Evolutionary conservation across 2,888 invertebrate genomes (phyloP).

Genomic region (Eristalis arbustorum): DNA sequence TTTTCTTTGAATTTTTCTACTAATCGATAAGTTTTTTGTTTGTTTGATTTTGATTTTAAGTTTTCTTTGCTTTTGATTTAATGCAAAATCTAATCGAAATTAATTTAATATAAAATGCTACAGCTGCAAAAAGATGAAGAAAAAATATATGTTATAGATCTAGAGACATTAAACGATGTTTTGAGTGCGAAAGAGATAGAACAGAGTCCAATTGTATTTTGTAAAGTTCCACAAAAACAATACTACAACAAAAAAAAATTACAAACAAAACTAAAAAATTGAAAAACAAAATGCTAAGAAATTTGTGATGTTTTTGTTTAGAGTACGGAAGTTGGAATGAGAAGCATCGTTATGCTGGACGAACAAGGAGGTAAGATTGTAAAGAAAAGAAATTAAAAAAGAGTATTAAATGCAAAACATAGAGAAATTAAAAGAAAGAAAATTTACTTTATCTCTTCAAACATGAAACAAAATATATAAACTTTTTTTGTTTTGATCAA

Average conservation of each 20-base stretch:
- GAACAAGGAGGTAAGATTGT: conserved; percentile 99
- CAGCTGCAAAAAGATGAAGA: conserved; percentile 54
- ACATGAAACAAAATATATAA: neutral
- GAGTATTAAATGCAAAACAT: conserved; percentile 50
- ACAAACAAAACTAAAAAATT: conserved; percentile 44
- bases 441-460: conserved; percentile 6
- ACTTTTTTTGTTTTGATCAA: conserved; percentile 15
- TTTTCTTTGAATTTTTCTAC: conserved; percentile 25
- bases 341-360: conserved; percentile 99
- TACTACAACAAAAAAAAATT: conserved; percentile 52
- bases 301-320: conserved; percentile 86
- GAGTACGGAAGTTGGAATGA: conserved; percentile 99
- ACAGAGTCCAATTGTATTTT: conserved; percentile 51
- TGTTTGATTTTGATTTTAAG: conserved; percentile 43
- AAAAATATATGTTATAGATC: conserved; percentile 26
- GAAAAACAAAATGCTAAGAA: conserved; percentile 72
- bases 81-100: conserved; percentile 73
- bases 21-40: conserved; percentile 46
- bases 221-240: conserved; percentile 64
- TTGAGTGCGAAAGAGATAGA: conserved; percentile 52
- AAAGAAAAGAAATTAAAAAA: conserved; percentile 73
- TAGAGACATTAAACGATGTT: conserved; percentile 43
- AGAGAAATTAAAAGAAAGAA: conserved; percentile 29
- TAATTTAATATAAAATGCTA: conserved; percentile 59
- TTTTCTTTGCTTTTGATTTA: conserved; percentile 20